phyloP scores from a whole-genome alignment of 2,797 vertebrate genomes.

The Sebastes itinus region DNA sequence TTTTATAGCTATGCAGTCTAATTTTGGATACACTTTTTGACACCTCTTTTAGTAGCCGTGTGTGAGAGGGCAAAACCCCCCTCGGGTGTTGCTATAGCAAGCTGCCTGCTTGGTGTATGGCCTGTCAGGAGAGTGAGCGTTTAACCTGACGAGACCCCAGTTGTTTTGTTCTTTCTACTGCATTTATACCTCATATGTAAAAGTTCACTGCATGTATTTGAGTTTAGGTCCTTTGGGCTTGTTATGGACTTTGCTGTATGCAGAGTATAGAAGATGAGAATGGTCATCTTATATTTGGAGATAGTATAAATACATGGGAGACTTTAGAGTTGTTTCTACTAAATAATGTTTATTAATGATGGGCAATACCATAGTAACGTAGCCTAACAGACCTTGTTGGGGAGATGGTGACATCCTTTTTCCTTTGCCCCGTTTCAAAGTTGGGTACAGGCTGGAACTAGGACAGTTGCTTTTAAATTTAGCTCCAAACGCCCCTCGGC shows the following conservation, averaged over 20 bases:
- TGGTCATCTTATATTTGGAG: background rate
- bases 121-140: slow-evolving; percentile 11
- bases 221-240: background rate
- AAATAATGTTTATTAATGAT: slow-evolving; percentile 2
- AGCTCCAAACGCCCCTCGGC: slow-evolving; percentile 76
- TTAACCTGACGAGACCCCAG: slow-evolving; percentile 3
- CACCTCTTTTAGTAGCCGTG: background rate
- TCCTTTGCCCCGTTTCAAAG: slow-evolving; percentile 71
- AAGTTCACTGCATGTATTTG: background rate
- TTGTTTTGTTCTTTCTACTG: background rate
- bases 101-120: slow-evolving; percentile 1
- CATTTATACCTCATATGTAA: background rate
- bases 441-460: slow-evolving; percentile 74
- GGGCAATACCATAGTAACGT: background rate
- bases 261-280: background rate
- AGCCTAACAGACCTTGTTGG: background rate
- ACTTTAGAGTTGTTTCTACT: background rate
- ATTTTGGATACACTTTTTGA: background rate
- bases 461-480: slow-evolving; percentile 84
- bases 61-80: background rate
- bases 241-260: background rate
- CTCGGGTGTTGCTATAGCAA: background rate
- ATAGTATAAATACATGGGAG: background rate
- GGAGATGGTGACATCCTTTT: slow-evolving; percentile 42
- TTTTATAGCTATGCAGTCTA: background rate